Evolutionary conservation across 37 sponge, comb jelly and placozoan species (phyloP), one percentile per base, ranked within the genome.

Genomic region (Crambe crambe): DNA sequence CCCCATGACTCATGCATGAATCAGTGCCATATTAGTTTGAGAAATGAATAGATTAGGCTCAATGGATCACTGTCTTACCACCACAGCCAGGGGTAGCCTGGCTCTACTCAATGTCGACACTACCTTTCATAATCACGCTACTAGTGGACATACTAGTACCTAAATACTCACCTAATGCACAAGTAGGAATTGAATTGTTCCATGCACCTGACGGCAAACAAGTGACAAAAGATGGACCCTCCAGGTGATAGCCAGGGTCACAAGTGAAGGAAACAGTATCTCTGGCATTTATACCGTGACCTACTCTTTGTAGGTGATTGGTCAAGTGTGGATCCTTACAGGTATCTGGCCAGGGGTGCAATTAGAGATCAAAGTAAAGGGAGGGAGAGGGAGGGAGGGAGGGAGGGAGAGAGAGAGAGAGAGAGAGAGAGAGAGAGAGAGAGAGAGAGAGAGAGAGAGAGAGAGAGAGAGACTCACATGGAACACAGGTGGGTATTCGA

Each of bases 51-150:
- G 8, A 68, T 20, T 15, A 23, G 3, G 12, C 1, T 70, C 43
- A 12, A 38, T 29, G n/a, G n/a, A n/a, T n/a, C n/a, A n/a, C 39
- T 22, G 37, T n/a, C 72, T 58, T 54, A 84, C 85, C 61, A 5
- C 22, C 40, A 76, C 85, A 84, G 21, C 23, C 43, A 2, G 85
- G 85, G 26, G 37, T 37, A 30, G 39, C 27, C 15, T 76, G 85
- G 17, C n/a, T 0, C 85, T 77, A 84, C 4, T 30, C 18, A 58
- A 12, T 18, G n/a, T n/a, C n/a, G n/a, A n/a, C n/a, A n/a, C n/a
- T n/a, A n/a, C n/a, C n/a, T n/a, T n/a, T n/a, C n/a, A n/a, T n/a
- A n/a, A n/a, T n/a, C n/a, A 51, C 54, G 15, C 15, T 9, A 51
- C 54, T 51, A 9, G 54, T 51, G 54, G 15, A 51, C 9, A 51